phyloP scores from a whole-genome alignment of 2,888 invertebrate species.

The Ligdia adustata region DNA sequence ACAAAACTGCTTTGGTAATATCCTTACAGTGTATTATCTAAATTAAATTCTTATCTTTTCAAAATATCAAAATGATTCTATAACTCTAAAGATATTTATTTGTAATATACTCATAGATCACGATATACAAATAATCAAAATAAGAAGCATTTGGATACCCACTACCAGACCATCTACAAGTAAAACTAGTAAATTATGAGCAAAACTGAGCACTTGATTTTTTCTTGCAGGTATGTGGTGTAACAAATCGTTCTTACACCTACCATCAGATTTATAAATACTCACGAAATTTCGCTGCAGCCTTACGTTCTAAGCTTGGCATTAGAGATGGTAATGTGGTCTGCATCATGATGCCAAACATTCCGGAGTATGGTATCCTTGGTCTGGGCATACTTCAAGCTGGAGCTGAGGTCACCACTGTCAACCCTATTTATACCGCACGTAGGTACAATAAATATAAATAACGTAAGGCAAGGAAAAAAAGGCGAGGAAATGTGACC shows the following conservation, averaged over 20 bases:
- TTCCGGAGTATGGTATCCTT: slow-evolving; percentile 87
- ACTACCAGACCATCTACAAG: too few species aligned
- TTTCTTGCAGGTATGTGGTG: slow-evolving; percentile 84
- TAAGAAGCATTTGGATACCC: too few species aligned
- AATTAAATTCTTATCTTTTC: neutral
- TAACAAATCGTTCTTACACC: slow-evolving; percentile 87
- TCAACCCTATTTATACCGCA: slow-evolving; percentile 88
- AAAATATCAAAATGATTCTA: too few species aligned
- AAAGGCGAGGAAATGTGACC: too few species aligned
- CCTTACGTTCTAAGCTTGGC: slow-evolving; percentile 85
- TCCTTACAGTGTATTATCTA: neutral
- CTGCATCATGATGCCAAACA: slow-evolving; percentile 87
- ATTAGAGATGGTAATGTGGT: slow-evolving; percentile 85
- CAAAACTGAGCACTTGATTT: too few species aligned
- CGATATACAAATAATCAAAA: too few species aligned
- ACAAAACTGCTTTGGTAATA: slow-evolving; percentile 85
- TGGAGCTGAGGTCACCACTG: slow-evolving; percentile 86
- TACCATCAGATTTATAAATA: slow-evolving; percentile 85
- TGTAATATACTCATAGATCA: too few species aligned
- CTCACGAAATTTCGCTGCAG: slow-evolving; percentile 85
- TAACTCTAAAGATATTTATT: too few species aligned
- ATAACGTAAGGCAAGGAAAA: too few species aligned
- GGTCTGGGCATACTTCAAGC: slow-evolving; percentile 86
- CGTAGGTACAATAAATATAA: slow-evolving; percentile 73
- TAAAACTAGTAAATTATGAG: too few species aligned